Evolutionary conservation across 1,140 invertebrate genomes (phyloP), one percentile per base, ranked within the genome.

Genomic region (Sweltsa coloradensis): DNA sequence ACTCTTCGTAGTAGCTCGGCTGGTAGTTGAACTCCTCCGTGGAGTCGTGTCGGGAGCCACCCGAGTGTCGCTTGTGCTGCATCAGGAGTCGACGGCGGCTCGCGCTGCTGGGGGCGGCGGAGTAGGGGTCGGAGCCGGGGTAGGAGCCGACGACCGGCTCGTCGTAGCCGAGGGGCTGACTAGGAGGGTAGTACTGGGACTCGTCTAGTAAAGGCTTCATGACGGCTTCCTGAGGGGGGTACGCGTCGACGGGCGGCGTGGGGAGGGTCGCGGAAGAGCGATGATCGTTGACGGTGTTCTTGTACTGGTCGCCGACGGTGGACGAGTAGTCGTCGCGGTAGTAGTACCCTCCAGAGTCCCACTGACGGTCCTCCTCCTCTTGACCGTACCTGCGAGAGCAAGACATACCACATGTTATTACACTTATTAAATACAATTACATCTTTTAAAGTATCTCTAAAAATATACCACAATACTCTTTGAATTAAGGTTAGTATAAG

Each of bases 311-410:
- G 46, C 64, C 63, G 21, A 64, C 64, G 23, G 62, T 64, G 43
- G 61, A 53, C 44, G 66, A 63, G 34, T 66, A 58, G 44, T 55
- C 62, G n/a, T n/a, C n/a, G n/a, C n/a, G n/a, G 48, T 65, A 60
- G 53, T 66, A 68, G 34, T 61, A 31, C 59, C 75, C 78, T 62
- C 76, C 78, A 24, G 77, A 77, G 53, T 82, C 76, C 78, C 79
- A 83, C 56, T 79, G 76, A 29, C 74, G 66, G 52, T 81, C 74
- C 51, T 81, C 74, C 40, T 81, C 76, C 51, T 79, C 75, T 43
- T 71, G 72, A 6, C 72, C 72, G 59, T 78, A 78, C 27, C 43
- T 45, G 27, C 14, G 14, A 16, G 18, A 13, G n/a, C n/a, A n/a
- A n/a, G n/a, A n/a, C n/a, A n/a, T n/a, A n/a, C n/a, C n/a, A n/a